Conservation (phyloP, 2,888 invertebrate genomes). For the Cantharis nigra region DNA sequence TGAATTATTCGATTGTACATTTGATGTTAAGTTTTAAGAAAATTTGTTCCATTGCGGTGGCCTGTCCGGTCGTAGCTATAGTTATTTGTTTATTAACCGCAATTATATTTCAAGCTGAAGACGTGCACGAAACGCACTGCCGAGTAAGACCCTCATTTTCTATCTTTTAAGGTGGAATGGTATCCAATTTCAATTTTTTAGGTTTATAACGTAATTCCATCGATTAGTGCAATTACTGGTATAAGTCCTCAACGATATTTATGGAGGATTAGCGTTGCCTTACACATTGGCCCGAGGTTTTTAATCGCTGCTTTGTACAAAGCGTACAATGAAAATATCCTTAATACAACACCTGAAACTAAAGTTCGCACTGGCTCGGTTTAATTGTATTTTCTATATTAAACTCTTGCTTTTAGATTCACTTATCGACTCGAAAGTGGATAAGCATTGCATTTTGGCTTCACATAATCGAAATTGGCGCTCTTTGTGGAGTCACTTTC, state of each 20-base stretch:
- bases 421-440: conserved; percentile 63
- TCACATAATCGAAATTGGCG: conserved; percentile 81
- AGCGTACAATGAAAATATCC: conserved; percentile 76
- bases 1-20: conserved; percentile 62
- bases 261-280: conserved; percentile 90
- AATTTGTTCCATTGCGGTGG: conserved; percentile 81
- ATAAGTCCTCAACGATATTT: conserved; percentile 90
- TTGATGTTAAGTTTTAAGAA: conserved; percentile 76
- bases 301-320: conserved; percentile 86
- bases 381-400: not conserved
- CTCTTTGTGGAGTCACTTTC: conserved; percentile 90
- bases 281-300: conserved; percentile 89
- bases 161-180: not conserved
- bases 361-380: conserved; percentile 50
- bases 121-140: conserved; percentile 94
- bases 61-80: conserved; percentile 83
- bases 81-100: conserved; percentile 88
- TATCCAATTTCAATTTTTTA: conserved; percentile 49
- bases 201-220: conserved; percentile 94
- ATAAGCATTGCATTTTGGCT: conserved; percentile 79
- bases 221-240: conserved; percentile 94
- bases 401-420: conserved; percentile 53
- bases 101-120: conserved; percentile 88
- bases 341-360: conserved; percentile 62
- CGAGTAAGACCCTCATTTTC: conserved; percentile 71